A percentile compares a stretch with the other conserved stretches of the same genome.
These are phyloP conservation scores for Percopsis transmontana DNA, from an alignment of 2,113 vertebrate genomes.

Conservation along the genomic window DNA sequence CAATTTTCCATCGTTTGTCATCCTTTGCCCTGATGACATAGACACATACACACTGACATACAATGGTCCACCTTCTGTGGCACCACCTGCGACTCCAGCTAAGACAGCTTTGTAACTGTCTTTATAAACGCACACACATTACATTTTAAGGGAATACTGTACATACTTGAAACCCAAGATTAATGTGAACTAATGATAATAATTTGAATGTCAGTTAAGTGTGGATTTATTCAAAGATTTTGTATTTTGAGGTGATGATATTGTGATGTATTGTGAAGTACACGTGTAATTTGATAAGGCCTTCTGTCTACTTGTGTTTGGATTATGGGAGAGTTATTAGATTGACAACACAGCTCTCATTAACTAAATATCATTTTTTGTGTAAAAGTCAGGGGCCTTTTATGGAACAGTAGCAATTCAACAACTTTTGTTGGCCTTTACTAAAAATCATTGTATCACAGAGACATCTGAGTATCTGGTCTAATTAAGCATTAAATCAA, in stretches of 20 bases:
- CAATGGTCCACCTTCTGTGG: too few species aligned
- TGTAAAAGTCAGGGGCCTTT: constrained; percentile 44
- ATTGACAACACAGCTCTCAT: constrained; percentile 57
- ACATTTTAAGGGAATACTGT: too few species aligned
- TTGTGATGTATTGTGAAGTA: constrained; percentile 10
- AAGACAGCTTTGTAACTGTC: not conserved
- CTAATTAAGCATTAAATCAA: constrained; percentile 51
- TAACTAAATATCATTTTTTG: constrained; percentile 62
- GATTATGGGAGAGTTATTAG: constrained; percentile 48
- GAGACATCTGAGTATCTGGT: constrained; percentile 29
- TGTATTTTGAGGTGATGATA: not conserved
- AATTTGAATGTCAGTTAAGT: too few species aligned
- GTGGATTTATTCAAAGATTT: too few species aligned
- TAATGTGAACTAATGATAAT: too few species aligned
- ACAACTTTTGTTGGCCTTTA: constrained; percentile 38
- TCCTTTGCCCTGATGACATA: constrained; percentile 75
- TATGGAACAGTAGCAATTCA: constrained; percentile 4
- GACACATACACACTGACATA: constrained; percentile 37
- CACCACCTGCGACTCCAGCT: not conserved
- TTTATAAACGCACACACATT: not conserved
- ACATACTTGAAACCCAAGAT: too few species aligned
- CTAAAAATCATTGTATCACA: constrained; percentile 44
- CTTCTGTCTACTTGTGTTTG: constrained; percentile 47
- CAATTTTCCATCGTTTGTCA: constrained; percentile 83
- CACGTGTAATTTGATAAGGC: constrained; percentile 46